Evolutionary conservation across 1,140 invertebrate species (phyloP), one percentile per base, ranked within the genome.

Genomic region (Zaprionus gabonicus): DNA sequence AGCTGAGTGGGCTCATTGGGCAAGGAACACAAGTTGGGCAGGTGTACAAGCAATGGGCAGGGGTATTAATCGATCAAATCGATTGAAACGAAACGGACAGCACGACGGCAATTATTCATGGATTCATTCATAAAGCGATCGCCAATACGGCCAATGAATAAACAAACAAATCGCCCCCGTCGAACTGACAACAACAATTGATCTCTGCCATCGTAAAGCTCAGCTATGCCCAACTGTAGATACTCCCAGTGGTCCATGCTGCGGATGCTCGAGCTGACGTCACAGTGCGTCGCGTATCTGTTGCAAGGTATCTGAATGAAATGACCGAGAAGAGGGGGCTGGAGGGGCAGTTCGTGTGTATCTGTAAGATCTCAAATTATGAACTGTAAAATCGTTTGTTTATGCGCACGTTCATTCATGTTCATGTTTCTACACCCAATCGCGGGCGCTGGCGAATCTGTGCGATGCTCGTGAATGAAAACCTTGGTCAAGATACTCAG

Each of bases 51-150:
- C 20, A 20, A 13, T 46, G 63, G 6, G 25, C 20, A 17, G n/a
- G 12, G 57, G 70, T 51, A 88, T 78, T 88, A 83, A 88, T 87
- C 80, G 67, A 88, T 87, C 78, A 81, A 80, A 71, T 75, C 25
- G 69, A 58, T 53, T 41, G 76, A 74, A 38, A 80, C 67, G 64
- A 71, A 65, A 65, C 69, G 71, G 70, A 31, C 74, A 63, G 68
- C 65, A 65, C 71, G 71, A 78, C 70, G 67, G 71, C 71, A 90
- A 84, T 90, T 88, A 84, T 74, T 85, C 85, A 90, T 90, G 90
- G 85, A 90, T 85, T 90, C 85, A 90, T 90, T 90, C 85, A 90
- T 90, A 90, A 90, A 76, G 81, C 84, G 79, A 85, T 81, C 84
- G 56, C 59, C 66, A 63, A 75, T 66, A 67, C 34, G 78, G 59